Evolutionary conservation across 2,797 vertebrate genomes (phyloP), one percentile per base, ranked within the genome.

Genomic region (Sebastes goodei): DNA sequence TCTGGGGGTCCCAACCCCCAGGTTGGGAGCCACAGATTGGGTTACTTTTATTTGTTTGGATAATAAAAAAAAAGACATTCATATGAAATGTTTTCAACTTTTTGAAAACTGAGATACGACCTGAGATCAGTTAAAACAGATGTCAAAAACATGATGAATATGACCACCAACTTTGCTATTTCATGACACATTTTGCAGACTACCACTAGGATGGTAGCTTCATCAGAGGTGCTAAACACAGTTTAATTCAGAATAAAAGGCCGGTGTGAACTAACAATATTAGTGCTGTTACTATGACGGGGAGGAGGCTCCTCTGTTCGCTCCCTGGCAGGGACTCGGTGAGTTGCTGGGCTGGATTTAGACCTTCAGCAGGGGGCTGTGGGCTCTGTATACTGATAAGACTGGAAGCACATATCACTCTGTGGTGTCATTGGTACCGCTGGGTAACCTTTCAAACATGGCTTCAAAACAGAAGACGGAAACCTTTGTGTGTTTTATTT

Each of bases 321-420:
- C 42, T 84, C 29, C 11, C 70, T 65, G 57, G 20, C 42, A 67
- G 79, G 73, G 78, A 88, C 84, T 88, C 81, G 76, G 64, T 94
- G 91, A 89, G 92, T 90, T 90, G 91, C 93, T 88, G 90, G 74
- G 92, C 92, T 94, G 85, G 82, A 95, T 95, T 95, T 95, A 94
- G 93, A 88, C 72, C 78, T 83, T 85, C 84, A 86, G 88, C 80
- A 65, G 88, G 88, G 70, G 66, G 82, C 82, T 88, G 76, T 85
- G 75, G 83, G 88, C 81, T 89, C 78, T 61, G 55, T 11, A 64
- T 11, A 64, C 89, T 79, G 90, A 95, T 93, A 90, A 91, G 76
- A 85, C 23, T 67, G 65, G 71, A 76, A 53, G 68, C 25, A 69
- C 72, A 81, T 68, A 55, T 78, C 59, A 30, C 56, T 53, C 21